Evolutionary conservation across 2,797 vertebrate species (phyloP), one percentile per base, ranked within the genome.

Genomic region (Bradypodion pumilum): DNA sequence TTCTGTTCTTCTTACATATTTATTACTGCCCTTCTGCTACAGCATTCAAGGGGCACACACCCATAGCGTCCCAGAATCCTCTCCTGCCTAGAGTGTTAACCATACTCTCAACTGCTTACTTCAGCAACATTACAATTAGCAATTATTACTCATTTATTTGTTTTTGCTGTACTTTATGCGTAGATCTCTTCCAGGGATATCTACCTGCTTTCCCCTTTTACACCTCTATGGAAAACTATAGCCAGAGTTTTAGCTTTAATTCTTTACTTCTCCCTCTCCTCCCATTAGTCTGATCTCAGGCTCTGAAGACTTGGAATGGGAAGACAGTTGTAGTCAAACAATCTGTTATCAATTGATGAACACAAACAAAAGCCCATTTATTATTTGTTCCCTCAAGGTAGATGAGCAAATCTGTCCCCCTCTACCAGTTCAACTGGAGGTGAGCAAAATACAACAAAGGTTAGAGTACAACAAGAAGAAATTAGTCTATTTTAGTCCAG

Each of bases 381-480:
- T 87, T 79, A 90, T 77, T 91, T 87, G 85, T 85, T 91, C 93
- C 91, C 91, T 92, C 90, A 92, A 92, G 93, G 93, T 65, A 75
- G 93, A 94, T 93, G 93, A 94, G 93, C 93, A 94, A 94, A 95
- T 93, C 81, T 89, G 89, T n/a, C n/a, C n/a, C n/a, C n/a, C n/a
- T n/a, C n/a, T n/a, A n/a, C n/a, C n/a, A n/a, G n/a, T n/a, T n/a
- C n/a, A n/a, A n/a, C n/a, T n/a, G n/a, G n/a, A n/a, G n/a, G n/a
- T n/a, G n/a, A n/a, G n/a, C n/a, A n/a, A n/a, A n/a, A n/a, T n/a
- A n/a, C n/a, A n/a, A n/a, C n/a, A n/a, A n/a, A n/a, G n/a, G n/a
- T n/a, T n/a, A n/a, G n/a, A n/a, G n/a, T n/a, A n/a, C n/a, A n/a
- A n/a, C n/a, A n/a, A n/a, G n/a, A n/a, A n/a, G n/a, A n/a, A n/a